Percentiles rank a stretch among this genome's conserved stretches.
These are phyloP conservation scores for Sipunculus nudus DNA, from an alignment of 2,888 invertebrate species.

Conservation along the genomic window DNA sequence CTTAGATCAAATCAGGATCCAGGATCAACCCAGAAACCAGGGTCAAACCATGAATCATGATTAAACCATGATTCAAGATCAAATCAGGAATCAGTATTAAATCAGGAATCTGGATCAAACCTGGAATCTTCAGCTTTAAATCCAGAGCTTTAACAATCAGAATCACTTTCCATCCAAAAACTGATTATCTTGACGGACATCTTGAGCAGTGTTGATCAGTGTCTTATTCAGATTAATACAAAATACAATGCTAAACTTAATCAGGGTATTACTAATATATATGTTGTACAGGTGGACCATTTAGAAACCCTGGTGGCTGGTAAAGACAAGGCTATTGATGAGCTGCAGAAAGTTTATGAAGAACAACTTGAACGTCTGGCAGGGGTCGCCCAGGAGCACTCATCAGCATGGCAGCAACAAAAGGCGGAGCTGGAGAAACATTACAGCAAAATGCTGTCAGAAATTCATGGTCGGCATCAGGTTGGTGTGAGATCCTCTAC, in stretches of 20 bases:
- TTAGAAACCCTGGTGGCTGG: conserved; percentile 44
- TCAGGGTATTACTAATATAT: background rate
- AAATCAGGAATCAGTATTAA: too few species aligned
- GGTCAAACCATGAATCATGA: too few species aligned
- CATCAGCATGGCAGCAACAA: conserved; percentile 57
- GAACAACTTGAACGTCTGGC: conserved; percentile 56
- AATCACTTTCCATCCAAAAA: too few species aligned
- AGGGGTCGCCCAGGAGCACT: conserved; percentile 51
- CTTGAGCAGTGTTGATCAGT: too few species aligned
- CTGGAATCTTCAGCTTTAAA: too few species aligned
- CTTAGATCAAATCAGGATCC: too few species aligned
- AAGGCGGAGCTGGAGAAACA: conserved; percentile 60
- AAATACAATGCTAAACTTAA: background rate
- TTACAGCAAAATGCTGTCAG: conserved; percentile 54
- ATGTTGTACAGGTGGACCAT: conserved; percentile 42
- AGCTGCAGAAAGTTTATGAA: conserved; percentile 52
- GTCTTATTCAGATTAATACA: background rate
- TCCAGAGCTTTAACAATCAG: too few species aligned
- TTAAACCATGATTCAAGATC: too few species aligned
- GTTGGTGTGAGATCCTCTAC: too few species aligned
- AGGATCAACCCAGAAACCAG: too few species aligned
- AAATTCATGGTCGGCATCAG: conserved; percentile 57
- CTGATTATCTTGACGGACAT: too few species aligned
- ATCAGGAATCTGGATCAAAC: too few species aligned
- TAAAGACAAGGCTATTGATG: conserved; percentile 47